These are phyloP conservation scores for Pygoscelis adeliae DNA, from an alignment of 2,113 vertebrate genomes.

Conservation along the genomic window DNA sequence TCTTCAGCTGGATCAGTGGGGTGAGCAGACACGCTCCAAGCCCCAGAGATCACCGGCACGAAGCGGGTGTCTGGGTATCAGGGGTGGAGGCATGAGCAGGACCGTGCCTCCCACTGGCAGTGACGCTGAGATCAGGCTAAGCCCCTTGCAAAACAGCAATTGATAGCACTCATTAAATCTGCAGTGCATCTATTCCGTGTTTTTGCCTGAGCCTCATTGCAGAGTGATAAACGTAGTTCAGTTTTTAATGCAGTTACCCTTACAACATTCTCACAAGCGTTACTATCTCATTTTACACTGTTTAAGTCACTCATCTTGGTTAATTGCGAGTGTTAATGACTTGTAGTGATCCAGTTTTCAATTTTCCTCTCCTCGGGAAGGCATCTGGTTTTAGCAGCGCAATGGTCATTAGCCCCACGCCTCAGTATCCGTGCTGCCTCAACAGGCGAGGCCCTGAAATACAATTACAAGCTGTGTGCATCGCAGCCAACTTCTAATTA, in stretches of 20 bases:
- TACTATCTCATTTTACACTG: not conserved
- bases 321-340: not conserved
- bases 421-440: not conserved
- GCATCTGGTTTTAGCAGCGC: not conserved
- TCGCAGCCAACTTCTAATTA: not conserved
- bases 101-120: not conserved
- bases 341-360: not conserved
- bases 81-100: not conserved
- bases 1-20: not conserved
- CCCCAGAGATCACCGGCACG: not conserved
- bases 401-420: not conserved
- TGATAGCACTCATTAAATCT: not conserved
- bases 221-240: not conserved
- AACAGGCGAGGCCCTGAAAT: not conserved
- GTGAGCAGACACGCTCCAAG: fast-evolving
- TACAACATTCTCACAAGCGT: not conserved
- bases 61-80: not conserved
- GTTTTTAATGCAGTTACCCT: not conserved
- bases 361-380: not conserved
- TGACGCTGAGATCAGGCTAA: not conserved
- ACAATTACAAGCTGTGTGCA: not conserved
- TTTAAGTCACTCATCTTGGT: not conserved
- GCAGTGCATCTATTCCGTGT: fast-evolving
- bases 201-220: not conserved
- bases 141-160: not conserved